These are phyloP conservation scores for Lepidocyrtinus sp. DNA, from an alignment of 2,888 invertebrate species.

Conservation along the genomic window DNA sequence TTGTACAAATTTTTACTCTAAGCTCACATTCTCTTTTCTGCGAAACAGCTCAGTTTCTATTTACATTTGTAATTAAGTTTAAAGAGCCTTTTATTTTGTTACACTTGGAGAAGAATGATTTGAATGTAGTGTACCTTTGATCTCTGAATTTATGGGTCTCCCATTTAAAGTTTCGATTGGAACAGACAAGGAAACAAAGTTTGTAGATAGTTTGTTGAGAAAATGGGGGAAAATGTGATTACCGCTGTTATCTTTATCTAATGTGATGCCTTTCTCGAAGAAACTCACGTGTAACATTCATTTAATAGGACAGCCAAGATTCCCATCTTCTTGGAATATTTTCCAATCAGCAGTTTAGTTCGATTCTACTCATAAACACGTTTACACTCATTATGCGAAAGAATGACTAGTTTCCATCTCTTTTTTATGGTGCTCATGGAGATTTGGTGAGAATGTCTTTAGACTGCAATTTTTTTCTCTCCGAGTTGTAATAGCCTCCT, in stretches of 20 bases:
- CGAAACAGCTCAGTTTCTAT: no score
- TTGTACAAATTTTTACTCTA: no score
- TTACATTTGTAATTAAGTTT: no score
- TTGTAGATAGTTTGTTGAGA: constrained; percentile 15
- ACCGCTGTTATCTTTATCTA: background rate
- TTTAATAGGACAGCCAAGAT: background rate
- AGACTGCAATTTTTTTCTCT: background rate
- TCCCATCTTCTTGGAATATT: background rate
- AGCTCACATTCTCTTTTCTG: no score
- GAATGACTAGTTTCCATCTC: constrained; percentile 1
- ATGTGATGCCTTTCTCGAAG: background rate
- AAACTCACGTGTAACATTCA: background rate
- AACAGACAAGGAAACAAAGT: constrained; percentile 27
- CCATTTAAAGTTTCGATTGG: no score
- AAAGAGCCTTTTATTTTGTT: no score
- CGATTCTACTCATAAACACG: background rate
- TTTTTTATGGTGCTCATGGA: background rate
- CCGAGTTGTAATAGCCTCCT: background rate
- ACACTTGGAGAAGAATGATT: no score
- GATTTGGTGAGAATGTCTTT: background rate
- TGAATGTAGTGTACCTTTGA: no score
- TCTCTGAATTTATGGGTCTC: no score
- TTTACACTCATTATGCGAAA: background rate
- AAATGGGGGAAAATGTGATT: constrained; percentile 13
- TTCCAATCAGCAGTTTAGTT: constrained; percentile 12